These are phyloP conservation scores for Silurus meridionalis DNA, from an alignment of 2,113 vertebrate genomes.

Conservation along the genomic window DNA sequence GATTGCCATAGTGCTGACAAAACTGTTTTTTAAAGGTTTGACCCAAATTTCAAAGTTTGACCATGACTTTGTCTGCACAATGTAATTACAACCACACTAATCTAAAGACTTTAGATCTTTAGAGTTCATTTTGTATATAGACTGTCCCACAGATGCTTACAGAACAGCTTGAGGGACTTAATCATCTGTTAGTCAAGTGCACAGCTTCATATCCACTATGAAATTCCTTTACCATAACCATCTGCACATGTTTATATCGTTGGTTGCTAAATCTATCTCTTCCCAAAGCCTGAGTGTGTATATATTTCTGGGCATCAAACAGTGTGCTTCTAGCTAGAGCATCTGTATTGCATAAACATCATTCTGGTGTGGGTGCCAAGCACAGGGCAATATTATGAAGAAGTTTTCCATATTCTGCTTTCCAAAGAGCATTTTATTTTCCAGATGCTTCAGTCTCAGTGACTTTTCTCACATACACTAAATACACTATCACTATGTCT, in stretches of 20 bases:
- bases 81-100: constrained; percentile 7
- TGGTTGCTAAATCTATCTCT: constrained; percentile 11
- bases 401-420: constrained; percentile 57
- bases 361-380: constrained; percentile 24
- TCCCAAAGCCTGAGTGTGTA: constrained; percentile 42
- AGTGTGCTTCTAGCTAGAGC: constrained; percentile 38
- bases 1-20: constrained; percentile 47
- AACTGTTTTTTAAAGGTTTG: constrained; percentile 37
- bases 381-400: constrained; percentile 14
- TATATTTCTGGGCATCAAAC: constrained; percentile 18
- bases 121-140: background rate
- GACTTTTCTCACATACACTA: background rate
- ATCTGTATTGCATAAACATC: constrained; percentile 45
- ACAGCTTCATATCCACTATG: constrained; percentile 25
- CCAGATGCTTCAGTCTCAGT: constrained; percentile 28
- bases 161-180: background rate
- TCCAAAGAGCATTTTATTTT: constrained; percentile 43
- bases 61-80: constrained; percentile 26
- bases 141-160: background rate
- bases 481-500: background rate
- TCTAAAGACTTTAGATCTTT: constrained; percentile 2
- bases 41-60: constrained; percentile 11
- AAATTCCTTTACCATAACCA: constrained; percentile 18
- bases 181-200: constrained; percentile 26
- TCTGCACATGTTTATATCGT: constrained; percentile 20